Percentiles rank a stretch among this genome's conserved stretches.
phyloP scores from a whole-genome alignment of 2,797 vertebrate genomes.

The Myripristis murdjan region DNA sequence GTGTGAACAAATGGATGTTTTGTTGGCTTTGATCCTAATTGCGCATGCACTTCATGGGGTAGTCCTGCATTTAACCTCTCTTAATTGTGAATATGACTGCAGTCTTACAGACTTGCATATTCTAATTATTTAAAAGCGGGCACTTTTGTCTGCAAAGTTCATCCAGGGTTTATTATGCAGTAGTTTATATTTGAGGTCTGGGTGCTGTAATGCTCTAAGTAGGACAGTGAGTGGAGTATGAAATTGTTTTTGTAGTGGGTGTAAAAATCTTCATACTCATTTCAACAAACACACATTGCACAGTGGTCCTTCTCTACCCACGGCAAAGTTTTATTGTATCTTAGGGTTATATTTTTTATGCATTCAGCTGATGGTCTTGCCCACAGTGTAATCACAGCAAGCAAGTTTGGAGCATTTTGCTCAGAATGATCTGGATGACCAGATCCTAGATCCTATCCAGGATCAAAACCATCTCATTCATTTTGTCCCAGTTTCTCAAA shows the following conservation, averaged over 20 bases:
- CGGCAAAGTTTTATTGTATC: neutral
- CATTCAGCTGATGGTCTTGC: neutral
- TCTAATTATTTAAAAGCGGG: slow-evolving; percentile 33
- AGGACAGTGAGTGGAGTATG: slow-evolving; percentile 12
- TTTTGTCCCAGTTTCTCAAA: too few relatives aligned
- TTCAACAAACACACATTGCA: neutral
- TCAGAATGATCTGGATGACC: too few relatives aligned
- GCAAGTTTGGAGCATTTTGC: too few relatives aligned
- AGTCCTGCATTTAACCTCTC: slow-evolving; percentile 51
- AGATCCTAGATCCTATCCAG: too few relatives aligned
- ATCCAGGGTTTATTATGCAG: slow-evolving; percentile 18
- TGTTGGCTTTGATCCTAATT: slow-evolving; percentile 48
- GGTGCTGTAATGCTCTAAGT: neutral
- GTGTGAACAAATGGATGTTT: slow-evolving; percentile 50
- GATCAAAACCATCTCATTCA: too few relatives aligned
- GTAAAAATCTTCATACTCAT: neutral
- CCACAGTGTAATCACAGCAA: too few relatives aligned
- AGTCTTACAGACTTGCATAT: slow-evolving; percentile 32
- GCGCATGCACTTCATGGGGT: slow-evolving; percentile 32
- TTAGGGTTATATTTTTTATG: neutral
- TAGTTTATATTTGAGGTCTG: neutral
- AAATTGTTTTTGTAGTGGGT: slow-evolving; percentile 7
- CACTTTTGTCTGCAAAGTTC: slow-evolving; percentile 34
- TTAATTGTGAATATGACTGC: slow-evolving; percentile 18
- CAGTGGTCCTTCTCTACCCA: neutral